Evolutionary conservation across 2,797 vertebrate genomes (phyloP).

Genomic region (Protosalanx chinensis): DNA sequence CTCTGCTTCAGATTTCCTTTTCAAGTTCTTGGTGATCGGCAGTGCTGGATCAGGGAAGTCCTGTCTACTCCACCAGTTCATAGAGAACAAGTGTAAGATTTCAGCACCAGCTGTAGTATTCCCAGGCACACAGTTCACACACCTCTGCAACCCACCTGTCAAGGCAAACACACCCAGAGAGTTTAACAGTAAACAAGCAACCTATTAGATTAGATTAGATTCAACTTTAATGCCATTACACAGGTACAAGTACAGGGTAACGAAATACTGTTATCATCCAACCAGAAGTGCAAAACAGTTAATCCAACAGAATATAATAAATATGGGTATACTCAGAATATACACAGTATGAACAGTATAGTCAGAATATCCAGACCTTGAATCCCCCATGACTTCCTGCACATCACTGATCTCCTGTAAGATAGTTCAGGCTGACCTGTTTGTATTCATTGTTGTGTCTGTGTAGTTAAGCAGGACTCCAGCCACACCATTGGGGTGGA

Average conservation of each 20-base stretch:
- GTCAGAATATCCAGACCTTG: too few species aligned
- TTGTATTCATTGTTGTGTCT: not conserved
- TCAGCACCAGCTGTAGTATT: not conserved
- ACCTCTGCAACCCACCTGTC: not conserved
- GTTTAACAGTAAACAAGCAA: not conserved
- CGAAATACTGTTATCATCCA: too few species aligned
- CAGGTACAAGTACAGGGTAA: too few species aligned
- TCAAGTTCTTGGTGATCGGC: conserved; percentile 84
- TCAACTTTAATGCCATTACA: too few species aligned
- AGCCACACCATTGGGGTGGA: conserved; percentile 84
- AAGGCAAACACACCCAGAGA: not conserved
- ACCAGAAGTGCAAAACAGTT: too few species aligned
- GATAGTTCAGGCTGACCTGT: not conserved
- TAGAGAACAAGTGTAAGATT: conserved; percentile 79
- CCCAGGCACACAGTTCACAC: not conserved
- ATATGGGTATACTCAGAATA: too few species aligned
- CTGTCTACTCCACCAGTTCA: conserved; percentile 83
- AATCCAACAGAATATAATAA: too few species aligned
- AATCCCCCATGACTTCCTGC: not conserved
- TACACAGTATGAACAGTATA: too few species aligned
- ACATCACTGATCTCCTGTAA: not conserved
- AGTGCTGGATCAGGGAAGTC: conserved; percentile 82
- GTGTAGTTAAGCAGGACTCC: conserved; percentile 80
- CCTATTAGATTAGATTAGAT: too few species aligned
- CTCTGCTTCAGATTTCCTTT: conserved; percentile 76